Percentiles rank a stretch among this genome's conserved stretches.
These are phyloP conservation scores for Ivindomyrus marchei DNA, from an alignment of 2,113 vertebrate genomes.

Conservation along the genomic window DNA sequence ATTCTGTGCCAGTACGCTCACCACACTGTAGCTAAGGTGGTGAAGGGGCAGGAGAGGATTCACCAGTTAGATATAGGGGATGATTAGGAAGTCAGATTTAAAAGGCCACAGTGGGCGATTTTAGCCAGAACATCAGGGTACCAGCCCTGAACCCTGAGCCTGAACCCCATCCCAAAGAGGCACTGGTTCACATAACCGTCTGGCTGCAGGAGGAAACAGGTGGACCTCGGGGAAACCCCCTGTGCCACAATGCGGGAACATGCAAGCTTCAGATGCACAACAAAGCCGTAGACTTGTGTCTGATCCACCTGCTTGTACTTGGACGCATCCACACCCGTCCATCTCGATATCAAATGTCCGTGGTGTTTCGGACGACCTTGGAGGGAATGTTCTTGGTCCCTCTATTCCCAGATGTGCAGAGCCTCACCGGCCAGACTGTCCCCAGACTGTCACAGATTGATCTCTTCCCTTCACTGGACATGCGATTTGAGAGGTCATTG, in stretches of 20 bases:
- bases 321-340: not conserved
- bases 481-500: not conserved
- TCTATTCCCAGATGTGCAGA: not conserved
- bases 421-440: not conserved
- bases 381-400: not conserved
- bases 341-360: not conserved
- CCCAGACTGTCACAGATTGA: not conserved
- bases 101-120: not conserved
- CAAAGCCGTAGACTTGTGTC: not conserved
- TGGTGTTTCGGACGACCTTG: not conserved
- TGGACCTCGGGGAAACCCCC: not conserved
- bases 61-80: not conserved
- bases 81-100: not conserved
- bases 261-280: not conserved
- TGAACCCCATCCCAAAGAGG: not conserved
- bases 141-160: not conserved
- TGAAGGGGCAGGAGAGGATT: not conserved
- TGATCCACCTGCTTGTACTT: not conserved
- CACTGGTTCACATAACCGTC: not conserved
- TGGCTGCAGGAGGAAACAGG: not conserved
- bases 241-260: not conserved
- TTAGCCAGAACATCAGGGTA: not conserved
- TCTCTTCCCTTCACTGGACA: not conserved
- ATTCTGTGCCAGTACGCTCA: not conserved
- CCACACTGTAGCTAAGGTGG: not conserved